These are phyloP conservation scores for Grantiella picta DNA, from an alignment of 2,113 vertebrate species.

Conservation along the genomic window DNA sequence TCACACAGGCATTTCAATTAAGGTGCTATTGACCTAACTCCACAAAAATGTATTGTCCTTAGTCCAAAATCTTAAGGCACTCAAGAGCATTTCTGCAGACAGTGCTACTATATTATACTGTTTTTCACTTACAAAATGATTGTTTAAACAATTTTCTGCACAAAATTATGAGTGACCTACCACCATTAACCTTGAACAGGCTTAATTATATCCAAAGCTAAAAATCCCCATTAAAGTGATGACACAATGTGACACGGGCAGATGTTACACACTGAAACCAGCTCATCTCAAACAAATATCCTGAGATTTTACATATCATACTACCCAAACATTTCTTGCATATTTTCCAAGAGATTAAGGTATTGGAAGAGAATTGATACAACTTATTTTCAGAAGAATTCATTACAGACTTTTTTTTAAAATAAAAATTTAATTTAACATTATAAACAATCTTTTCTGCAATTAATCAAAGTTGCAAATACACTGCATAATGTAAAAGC, in stretches of 20 bases:
- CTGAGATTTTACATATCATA: neutral
- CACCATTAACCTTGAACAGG: neutral
- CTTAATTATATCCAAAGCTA: neutral
- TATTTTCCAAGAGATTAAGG: neutral
- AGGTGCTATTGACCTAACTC: fast-evolving
- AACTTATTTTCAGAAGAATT: neutral
- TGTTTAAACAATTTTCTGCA: neutral
- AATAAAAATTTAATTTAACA: neutral
- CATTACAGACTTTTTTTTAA: neutral
- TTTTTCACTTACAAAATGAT: neutral
- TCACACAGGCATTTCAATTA: neutral
- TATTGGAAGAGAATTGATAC: neutral
- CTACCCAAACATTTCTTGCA: neutral
- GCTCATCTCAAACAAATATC: neutral
- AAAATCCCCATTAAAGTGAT: neutral
- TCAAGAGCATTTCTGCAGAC: neutral
- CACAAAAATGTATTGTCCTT: neutral
- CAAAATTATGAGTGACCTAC: neutral
- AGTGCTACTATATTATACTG: neutral
- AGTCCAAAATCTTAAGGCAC: neutral
- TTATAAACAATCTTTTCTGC: neutral
- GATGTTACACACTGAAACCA: neutral
- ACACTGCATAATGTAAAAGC: neutral
- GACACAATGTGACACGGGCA: fast-evolving
- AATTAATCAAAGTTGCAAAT: neutral